Base-by-base conservation (phyloP, 1,140 invertebrate genomes). In the Myzus persicae region DNA sequence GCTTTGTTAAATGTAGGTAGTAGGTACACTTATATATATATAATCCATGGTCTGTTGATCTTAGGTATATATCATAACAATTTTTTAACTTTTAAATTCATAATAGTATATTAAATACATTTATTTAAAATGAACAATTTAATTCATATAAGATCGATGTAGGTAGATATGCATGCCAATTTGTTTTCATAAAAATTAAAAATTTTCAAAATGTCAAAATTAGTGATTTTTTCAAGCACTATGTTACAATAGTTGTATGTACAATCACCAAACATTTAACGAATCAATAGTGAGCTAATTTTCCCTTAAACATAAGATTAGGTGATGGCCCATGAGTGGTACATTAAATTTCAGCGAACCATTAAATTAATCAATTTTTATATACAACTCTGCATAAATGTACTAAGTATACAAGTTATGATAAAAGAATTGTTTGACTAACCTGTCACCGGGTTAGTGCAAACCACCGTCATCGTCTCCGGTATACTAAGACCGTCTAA, bases 321-420 rank as follows among this genome's bases (percentile, higher is more conserved):
- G n/a, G n/a, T n/a, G n/a, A n/a, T n/a, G n/a, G n/a, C n/a, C n/a
- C n/a, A n/a, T n/a, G n/a, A 59, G 9, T 31, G 54, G 26, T 26
- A 24, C 8, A 31, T 59, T 7, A 31, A 8, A 6, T 48, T 51
- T 51, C 22, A 22, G 48, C 7, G 59, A 31, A 14, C 59, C 59
- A 67, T 67, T 67, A n/a, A 67, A 67, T 67, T n/a, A 67, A 67
- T 67, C 59, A 67, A 67, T 76, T 76, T 76, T 76, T 76, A 76
- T 76, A 76, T 67, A 4, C n/a, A 76, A 76, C 14, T 76, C n/a
- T 5, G n/a, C n/a, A 76, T 76, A n/a, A n/a, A n/a, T n/a, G 18
- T n/a, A 76, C 14, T 18, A 18, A 76, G 59, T n/a, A 59, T 44
- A 76, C 14, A 18, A n/a, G 59, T 76, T 36, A n/a, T n/a, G 59